These are phyloP conservation scores for Poeciliopsis occidentalis DNA, from an alignment of 2,113 vertebrate species.

Conservation along the genomic window DNA sequence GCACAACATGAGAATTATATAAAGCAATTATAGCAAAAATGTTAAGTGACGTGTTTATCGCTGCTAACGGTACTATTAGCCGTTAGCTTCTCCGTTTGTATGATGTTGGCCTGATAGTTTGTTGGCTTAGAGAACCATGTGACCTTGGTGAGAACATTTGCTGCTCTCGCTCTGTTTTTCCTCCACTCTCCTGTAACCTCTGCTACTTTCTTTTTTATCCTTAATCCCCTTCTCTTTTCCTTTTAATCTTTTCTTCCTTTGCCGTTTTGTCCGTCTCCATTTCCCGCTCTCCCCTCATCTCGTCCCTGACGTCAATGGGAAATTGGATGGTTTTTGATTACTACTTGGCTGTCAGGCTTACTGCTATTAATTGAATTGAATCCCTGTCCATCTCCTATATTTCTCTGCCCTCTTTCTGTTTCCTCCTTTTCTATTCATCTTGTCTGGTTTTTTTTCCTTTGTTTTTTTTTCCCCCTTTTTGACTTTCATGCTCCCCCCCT, in stretches of 20 bases:
- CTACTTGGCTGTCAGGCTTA: conserved; percentile 67
- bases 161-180: neutral
- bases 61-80: neutral
- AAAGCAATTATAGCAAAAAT: neutral
- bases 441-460: neutral
- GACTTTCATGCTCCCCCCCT: neutral
- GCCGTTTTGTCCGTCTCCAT: conserved; percentile 24
- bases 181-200: neutral
- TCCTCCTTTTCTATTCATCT: conserved; percentile 5
- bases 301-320: conserved; percentile 65
- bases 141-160: neutral
- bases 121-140: neutral
- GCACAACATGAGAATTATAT: neutral
- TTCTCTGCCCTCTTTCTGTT: conserved; percentile 24
- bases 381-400: conserved; percentile 54
- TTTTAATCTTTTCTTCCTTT: conserved; percentile 16
- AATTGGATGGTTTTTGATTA: conserved; percentile 68
- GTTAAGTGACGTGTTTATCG: neutral
- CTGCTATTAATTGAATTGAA: conserved; percentile 73
- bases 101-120: neutral
- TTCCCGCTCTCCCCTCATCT: conserved; percentile 19
- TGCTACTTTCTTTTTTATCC: neutral
- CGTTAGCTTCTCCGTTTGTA: neutral
- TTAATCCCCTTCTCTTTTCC: neutral
- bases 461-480: neutral